A percentile compares a stretch with the other conserved stretches of the same genome.
Evolutionary conservation across 1,140 invertebrate genomes (phyloP).

Genomic region (Drosophila mojavensis): DNA sequence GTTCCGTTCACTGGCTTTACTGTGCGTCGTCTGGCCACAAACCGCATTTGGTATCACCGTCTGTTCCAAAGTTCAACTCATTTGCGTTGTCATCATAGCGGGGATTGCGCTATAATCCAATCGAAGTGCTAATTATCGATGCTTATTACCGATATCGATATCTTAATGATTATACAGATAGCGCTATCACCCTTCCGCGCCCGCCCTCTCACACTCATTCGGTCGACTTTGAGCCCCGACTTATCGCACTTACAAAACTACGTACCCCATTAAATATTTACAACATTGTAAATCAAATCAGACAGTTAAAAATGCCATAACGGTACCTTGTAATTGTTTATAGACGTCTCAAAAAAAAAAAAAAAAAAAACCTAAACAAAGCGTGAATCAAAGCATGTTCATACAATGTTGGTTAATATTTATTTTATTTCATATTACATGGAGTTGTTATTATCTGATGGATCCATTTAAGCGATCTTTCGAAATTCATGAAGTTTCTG

Average conservation of each 20-base stretch:
- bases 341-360: constrained; percentile 5
- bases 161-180: background rate
- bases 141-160: constrained; percentile 24
- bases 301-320: constrained; percentile 3
- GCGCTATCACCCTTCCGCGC: background rate
- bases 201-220: background rate
- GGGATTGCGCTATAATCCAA: constrained; percentile 1
- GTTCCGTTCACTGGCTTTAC: constrained; percentile 8
- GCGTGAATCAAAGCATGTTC: constrained; percentile 22
- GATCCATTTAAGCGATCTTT: too few relatives aligned
- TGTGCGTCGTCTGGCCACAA: background rate
- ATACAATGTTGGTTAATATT: constrained; percentile 2
- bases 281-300: constrained; percentile 19
- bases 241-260: constrained; percentile 33
- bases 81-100: background rate
- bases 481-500: too few relatives aligned
- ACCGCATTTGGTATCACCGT: constrained; percentile 1
- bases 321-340: constrained; percentile 4
- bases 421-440: background rate
- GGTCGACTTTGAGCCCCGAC: constrained; percentile 27
- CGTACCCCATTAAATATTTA: constrained; percentile 1
- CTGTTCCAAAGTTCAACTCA: constrained; percentile 28
- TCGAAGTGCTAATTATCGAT: background rate
- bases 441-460: too few relatives aligned
- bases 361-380: constrained; percentile 16